Base-by-base conservation (phyloP, 2,888 invertebrate genomes). In the Xestia c-nigrum region DNA sequence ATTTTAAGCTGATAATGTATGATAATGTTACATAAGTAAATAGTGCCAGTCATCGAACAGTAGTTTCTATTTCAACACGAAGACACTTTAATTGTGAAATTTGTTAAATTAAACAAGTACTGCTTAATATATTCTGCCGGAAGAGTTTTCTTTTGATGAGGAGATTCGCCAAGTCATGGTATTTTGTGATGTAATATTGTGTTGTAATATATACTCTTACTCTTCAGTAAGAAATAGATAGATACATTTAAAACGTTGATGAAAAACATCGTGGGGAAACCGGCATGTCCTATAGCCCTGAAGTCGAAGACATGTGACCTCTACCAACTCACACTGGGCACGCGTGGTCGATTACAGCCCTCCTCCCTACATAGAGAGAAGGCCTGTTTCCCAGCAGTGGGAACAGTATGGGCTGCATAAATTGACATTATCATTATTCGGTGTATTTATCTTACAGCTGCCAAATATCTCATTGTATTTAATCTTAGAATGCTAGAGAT, bases 51-150 rank as follows among this genome's bases (percentile, higher is more conserved):
- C 77, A 80, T 72, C 61, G 4, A 46, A 38, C 21, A 59, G 40
- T 7, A 84, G 57, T 82, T 84, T 84, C 76, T 67, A 47, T 74
- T 84, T 71, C 78, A 66, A 46, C 40, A 72, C 69, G 3, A 55
- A 67, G 3, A 50, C 14, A 72, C 73, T 69, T 55, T 43, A 65
- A 31, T 52, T 52, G 67, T 55, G 85, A 84, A 87, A 87, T 78
- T 67, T 85, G 85, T 47, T 63, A 85, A 84, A 66, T 78, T 66
- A 66, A 85, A 85, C 81, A 81, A 64, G 72, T 47, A 55, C 38
- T 3, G 10, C 4, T 14, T 79, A 70, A 73, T 74, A 31, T 74
- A 84, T 81, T 47, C 81, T 19, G 12, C 24, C 78, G 81, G 31
- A 50, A 72, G 40, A 72, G 40, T 31, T 78, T 64, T 55, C 40